These are phyloP conservation scores for Emydocephalus ijimae DNA, from an alignment of 2,113 vertebrate genomes.

Conservation along the genomic window DNA sequence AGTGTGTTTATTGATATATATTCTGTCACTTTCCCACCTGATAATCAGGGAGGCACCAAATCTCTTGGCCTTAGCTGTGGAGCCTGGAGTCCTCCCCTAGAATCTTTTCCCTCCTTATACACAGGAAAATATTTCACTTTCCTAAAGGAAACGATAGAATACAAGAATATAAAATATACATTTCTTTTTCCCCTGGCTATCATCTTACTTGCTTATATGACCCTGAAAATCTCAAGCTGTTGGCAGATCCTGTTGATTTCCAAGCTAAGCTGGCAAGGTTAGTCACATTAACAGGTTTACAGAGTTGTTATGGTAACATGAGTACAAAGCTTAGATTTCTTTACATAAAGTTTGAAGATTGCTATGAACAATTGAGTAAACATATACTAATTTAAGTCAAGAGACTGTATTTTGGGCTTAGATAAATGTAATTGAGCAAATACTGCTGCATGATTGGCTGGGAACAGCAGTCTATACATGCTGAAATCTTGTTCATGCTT, in stretches of 20 bases:
- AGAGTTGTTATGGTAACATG: constrained; percentile 58
- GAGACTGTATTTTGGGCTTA: background rate
- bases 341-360: constrained; percentile 41
- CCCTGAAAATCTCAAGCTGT: background rate
- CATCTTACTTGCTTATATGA: background rate
- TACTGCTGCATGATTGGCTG: background rate
- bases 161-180: background rate
- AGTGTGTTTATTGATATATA: background rate
- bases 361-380: constrained; percentile 23
- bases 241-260: constrained; percentile 3
- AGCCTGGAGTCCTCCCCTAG: background rate
- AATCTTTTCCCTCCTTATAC: background rate
- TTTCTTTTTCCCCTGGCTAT: background rate
- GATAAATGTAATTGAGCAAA: background rate
- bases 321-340: constrained; percentile 29
- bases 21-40: background rate
- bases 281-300: constrained; percentile 37
- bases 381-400: background rate
- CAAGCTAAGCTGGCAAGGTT: background rate
- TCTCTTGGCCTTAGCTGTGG: background rate
- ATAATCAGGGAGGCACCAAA: background rate
- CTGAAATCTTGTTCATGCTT: constrained; percentile 47
- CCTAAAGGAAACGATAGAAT: background rate
- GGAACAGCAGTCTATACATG: background rate
- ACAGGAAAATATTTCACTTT: background rate